Evolutionary conservation across 2,113 vertebrate species (phyloP).

Genomic region (Noturus placidus): DNA sequence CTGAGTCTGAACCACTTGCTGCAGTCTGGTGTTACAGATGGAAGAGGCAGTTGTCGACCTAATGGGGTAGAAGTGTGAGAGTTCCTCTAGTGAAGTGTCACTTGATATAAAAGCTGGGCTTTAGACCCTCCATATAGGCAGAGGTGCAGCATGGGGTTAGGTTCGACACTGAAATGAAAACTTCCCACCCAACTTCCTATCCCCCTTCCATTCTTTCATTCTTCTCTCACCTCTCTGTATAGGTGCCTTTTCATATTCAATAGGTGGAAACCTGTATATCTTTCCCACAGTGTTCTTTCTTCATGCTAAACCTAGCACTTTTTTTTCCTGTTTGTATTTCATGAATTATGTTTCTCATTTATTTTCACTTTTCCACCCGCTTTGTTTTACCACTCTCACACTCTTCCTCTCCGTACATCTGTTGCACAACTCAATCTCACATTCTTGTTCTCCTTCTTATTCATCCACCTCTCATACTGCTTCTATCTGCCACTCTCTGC

Average conservation of each 20-base stretch:
- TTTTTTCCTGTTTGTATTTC: neutral
- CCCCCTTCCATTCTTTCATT: neutral
- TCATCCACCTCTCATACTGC: slow-evolving; percentile 37
- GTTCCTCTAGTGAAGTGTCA: slow-evolving; percentile 68
- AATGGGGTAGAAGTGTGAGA: slow-evolving; percentile 47
- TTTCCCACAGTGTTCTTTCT: neutral
- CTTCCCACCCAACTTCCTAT: neutral
- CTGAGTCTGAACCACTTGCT: neutral
- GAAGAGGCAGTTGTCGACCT: neutral
- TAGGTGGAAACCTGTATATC: neutral
- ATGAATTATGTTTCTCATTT: neutral
- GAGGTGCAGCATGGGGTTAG: slow-evolving; percentile 37
- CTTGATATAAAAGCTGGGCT: slow-evolving; percentile 63
- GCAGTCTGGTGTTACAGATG: neutral
- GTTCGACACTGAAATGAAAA: slow-evolving; percentile 29
- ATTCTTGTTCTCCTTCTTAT: slow-evolving; percentile 3
- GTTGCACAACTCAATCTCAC: slow-evolving; percentile 1
- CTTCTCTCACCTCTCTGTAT: slow-evolving; percentile 5
- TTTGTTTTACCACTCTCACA: slow-evolving; percentile 19
- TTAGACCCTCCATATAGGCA: slow-evolving; percentile 51
- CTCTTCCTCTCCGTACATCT: neutral
- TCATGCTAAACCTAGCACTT: neutral
- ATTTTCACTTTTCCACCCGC: slow-evolving; percentile 1
- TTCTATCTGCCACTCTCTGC: slow-evolving; percentile 57
- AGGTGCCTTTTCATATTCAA: slow-evolving; percentile 3